These are phyloP conservation scores for Rhagophthalmus giganteus DNA, from an alignment of 2,888 invertebrate species.

Conservation along the genomic window DNA sequence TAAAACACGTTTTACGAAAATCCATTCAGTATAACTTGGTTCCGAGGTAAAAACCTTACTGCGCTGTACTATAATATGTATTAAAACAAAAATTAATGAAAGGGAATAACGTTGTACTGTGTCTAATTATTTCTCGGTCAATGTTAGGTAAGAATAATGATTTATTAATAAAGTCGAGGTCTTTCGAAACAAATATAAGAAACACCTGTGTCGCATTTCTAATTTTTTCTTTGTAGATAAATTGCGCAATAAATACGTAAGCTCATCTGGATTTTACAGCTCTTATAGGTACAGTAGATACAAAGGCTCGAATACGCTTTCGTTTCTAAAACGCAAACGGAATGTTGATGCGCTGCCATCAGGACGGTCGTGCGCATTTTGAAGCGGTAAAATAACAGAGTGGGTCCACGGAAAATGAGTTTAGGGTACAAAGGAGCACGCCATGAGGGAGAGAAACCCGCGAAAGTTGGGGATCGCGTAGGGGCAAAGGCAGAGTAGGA, in stretches of 20 bases:
- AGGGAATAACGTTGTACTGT: too few relatives aligned
- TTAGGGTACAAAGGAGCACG: constrained; percentile 31
- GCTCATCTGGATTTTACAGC: constrained; percentile 31
- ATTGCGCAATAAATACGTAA: neutral
- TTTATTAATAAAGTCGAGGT: neutral
- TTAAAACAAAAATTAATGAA: too few relatives aligned
- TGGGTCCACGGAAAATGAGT: constrained; percentile 32
- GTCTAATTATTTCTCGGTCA: too few relatives aligned
- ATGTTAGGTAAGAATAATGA: neutral
- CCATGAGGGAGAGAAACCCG: constrained; percentile 20
- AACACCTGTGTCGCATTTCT: too few relatives aligned
- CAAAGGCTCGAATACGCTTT: constrained; percentile 28
- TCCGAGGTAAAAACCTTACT: too few relatives aligned
- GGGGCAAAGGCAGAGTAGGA: constrained; percentile 24
- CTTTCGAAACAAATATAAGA: neutral
- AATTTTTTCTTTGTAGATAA: too few relatives aligned
- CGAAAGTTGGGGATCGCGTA: constrained; percentile 20
- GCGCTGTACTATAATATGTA: too few relatives aligned
- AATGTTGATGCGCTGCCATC: constrained; percentile 32
- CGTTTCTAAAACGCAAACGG: constrained; percentile 29
- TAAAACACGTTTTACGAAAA: too few relatives aligned
- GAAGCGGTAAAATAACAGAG: constrained; percentile 31
- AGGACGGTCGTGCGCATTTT: constrained; percentile 29
- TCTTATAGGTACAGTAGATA: constrained; percentile 27
- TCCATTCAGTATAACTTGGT: too few relatives aligned